phyloP scores from a whole-genome alignment of 2,113 vertebrate species.

The Sander lucioperca region DNA sequence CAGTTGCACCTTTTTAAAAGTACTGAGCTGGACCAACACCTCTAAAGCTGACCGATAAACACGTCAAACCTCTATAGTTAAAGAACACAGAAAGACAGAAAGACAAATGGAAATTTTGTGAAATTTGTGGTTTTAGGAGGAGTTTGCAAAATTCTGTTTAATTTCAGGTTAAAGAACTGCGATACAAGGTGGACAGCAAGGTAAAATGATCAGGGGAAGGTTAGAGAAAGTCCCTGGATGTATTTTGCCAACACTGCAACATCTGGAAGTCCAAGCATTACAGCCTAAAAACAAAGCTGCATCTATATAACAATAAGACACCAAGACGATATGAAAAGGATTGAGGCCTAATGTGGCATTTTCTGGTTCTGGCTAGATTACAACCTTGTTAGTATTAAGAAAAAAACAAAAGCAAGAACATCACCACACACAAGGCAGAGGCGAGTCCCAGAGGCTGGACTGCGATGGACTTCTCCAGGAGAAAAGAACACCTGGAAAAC shows the following conservation, averaged over 20 bases:
- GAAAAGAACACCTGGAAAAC: constrained; percentile 19
- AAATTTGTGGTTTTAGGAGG: not conserved
- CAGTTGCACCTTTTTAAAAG: not conserved
- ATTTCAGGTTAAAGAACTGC: not conserved
- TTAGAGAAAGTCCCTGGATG: no score
- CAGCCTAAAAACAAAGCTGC: not conserved
- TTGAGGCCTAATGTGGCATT: not conserved
- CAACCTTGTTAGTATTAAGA: not conserved
- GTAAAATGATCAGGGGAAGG: not conserved
- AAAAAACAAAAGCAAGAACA: not conserved
- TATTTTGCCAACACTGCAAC: no score
- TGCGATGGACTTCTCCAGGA: constrained; percentile 4
- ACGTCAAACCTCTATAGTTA: not conserved
- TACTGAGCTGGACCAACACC: not conserved
- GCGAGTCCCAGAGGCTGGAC: not conserved
- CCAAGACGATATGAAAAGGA: not conserved
- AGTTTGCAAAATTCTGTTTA: not conserved
- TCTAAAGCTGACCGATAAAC: not conserved
- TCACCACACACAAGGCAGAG: not conserved
- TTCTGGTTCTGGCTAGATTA: not conserved
- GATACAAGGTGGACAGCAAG: no score
- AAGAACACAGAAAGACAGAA: no score
- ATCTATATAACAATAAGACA: not conserved
- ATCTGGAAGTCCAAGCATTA: no score
- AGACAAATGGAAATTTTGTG: not conserved